A percentile compares a stretch with the other conserved stretches of the same genome.
phyloP scores from a whole-genome alignment of 2,113 vertebrate species.

The Nothocercus nigrocapillus region DNA sequence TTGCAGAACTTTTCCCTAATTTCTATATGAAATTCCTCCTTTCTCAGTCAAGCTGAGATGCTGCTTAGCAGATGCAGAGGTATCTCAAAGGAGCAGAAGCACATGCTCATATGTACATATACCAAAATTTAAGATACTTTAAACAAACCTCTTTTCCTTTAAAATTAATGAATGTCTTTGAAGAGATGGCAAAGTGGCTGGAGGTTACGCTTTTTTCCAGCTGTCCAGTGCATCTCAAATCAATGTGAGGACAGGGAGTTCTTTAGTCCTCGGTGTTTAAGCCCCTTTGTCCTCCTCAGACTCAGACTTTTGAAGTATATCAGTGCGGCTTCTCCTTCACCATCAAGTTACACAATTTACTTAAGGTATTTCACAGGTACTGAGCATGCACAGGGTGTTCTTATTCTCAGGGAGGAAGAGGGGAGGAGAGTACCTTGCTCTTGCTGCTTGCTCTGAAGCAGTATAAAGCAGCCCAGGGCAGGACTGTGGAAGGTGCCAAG shows the following conservation, averaged over 20 bases:
- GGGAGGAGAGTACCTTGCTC: not conserved
- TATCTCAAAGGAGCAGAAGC: not conserved
- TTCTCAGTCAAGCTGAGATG: not conserved
- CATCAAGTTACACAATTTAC: not conserved
- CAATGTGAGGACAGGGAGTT: not conserved
- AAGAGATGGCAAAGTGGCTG: not conserved
- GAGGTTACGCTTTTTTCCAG: not conserved
- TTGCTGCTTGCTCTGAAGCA: not conserved
- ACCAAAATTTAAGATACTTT: not conserved
- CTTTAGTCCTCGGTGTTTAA: not conserved
- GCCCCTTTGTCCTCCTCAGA: not conserved
- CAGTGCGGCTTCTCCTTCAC: not conserved
- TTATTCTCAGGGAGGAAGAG: not conserved
- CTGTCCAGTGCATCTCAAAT: accelerated
- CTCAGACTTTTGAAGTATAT: not conserved
- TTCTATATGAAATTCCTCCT: not conserved
- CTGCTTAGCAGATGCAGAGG: not conserved
- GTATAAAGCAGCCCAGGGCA: not conserved
- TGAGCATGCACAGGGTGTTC: not conserved
- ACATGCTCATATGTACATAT: not conserved
- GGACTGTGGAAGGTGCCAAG: not conserved
- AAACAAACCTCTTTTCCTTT: not conserved
- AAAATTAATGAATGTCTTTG: accelerated
- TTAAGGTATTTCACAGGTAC: not conserved
- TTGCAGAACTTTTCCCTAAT: not conserved